Percentiles rank a stretch among this genome's conserved stretches.
Conservation (phyloP, 2,888 invertebrate species). For the Drosophila anceps region DNA sequence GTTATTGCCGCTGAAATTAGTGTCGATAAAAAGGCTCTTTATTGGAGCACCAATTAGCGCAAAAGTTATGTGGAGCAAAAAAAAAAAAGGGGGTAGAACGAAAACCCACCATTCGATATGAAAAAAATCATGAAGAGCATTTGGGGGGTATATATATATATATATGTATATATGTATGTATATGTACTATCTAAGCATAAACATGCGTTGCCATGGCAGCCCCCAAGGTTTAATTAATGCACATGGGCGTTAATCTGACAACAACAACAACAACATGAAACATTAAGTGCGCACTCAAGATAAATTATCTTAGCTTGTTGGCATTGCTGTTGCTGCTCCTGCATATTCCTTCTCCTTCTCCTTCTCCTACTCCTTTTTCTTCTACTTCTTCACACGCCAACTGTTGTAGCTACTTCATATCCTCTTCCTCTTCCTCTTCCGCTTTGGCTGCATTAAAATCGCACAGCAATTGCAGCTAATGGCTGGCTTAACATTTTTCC, state of each 20-base stretch:
- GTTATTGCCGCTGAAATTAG: slow-evolving; percentile 32
- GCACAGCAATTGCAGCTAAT: slow-evolving; percentile 34
- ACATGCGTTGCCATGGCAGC: slow-evolving; percentile 53
- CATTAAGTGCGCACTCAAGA: slow-evolving; percentile 74
- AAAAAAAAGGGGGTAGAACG: neutral
- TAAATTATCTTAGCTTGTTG: slow-evolving; percentile 71
- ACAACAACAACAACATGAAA: slow-evolving; percentile 21
- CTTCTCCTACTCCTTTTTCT: neutral
- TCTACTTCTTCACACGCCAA: neutral
- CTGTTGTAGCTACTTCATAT: neutral
- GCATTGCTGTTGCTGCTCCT: slow-evolving; percentile 2
- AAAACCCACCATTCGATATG: slow-evolving; percentile 14
- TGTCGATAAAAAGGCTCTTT: slow-evolving; percentile 44
- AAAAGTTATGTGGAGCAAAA: slow-evolving; percentile 31
- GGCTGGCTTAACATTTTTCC: slow-evolving; percentile 12
- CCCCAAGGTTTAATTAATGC: slow-evolving; percentile 77
- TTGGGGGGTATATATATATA: slow-evolving; percentile 12
- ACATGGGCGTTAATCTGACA: slow-evolving; percentile 69
- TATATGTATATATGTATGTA: slow-evolving; percentile 3
- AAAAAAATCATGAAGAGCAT: slow-evolving; percentile 23
- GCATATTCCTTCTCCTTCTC: neutral
- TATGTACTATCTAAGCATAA: neutral
- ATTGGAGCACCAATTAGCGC: slow-evolving; percentile 44
- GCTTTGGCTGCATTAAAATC: slow-evolving; percentile 2
- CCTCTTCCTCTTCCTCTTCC: neutral